A percentile compares a stretch with the other conserved stretches of the same genome.
Conservation (phyloP, 2,113 vertebrate species). For the Sphyrna mokarran region DNA sequence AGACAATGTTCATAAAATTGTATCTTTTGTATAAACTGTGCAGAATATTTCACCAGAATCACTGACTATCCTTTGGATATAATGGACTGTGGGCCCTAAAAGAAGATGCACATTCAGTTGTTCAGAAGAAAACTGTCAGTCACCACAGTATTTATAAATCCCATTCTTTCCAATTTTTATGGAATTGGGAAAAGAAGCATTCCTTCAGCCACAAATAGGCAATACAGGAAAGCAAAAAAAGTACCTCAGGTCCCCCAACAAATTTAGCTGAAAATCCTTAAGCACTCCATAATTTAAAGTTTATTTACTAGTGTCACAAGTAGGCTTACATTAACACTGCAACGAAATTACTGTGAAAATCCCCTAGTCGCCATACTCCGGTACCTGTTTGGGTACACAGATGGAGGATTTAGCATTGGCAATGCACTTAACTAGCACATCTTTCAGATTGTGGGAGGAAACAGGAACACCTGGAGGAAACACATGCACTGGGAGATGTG, state of each 20-base stretch:
- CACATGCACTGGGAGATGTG: no score
- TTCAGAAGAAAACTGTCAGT: background rate
- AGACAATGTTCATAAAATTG: background rate
- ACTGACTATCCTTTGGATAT: background rate
- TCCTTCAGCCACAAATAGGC: background rate
- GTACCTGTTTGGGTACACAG: no score
- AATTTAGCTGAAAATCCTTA: background rate
- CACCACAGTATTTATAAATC: background rate
- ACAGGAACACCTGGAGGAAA: no score
- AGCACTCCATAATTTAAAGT: background rate
- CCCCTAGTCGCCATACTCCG: no score
- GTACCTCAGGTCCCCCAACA: background rate
- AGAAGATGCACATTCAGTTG: background rate
- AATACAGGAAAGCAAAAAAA: background rate
- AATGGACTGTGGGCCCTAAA: background rate
- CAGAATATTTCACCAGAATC: background rate
- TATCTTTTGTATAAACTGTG: background rate
- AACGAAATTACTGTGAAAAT: no score
- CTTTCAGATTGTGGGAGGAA: no score
- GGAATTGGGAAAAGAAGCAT: background rate
- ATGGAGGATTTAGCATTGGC: no score
- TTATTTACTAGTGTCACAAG: no score
- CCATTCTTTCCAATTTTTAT: background rate
- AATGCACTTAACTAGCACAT: no score
- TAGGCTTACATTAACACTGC: no score